phyloP scores from a whole-genome alignment of 92 coral and sea anemone species.

The Micromussa lordhowensis region DNA sequence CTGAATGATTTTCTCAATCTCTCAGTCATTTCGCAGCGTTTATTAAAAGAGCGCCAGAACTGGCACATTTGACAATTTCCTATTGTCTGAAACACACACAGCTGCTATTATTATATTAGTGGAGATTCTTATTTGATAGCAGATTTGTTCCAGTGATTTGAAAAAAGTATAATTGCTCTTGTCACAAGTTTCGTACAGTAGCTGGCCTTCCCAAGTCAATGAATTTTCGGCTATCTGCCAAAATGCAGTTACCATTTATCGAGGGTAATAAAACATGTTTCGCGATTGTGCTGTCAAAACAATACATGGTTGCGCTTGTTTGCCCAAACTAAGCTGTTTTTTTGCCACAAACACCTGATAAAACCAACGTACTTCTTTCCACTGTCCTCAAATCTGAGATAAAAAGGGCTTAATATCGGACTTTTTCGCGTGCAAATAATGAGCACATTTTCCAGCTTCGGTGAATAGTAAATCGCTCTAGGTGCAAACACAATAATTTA shows the following conservation, averaged over 20 bases:
- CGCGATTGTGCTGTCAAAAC: slow-evolving; percentile 35
- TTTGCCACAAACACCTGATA: slow-evolving; percentile 26
- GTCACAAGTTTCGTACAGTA: not conserved
- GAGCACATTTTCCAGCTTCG: not conserved
- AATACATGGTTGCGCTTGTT: slow-evolving; percentile 17
- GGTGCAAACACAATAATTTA: not conserved
- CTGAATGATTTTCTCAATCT: not conserved
- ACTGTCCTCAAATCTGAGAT: not conserved
- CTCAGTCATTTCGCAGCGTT: not conserved
- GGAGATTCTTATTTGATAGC: not conserved
- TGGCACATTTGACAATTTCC: slow-evolving; percentile 7
- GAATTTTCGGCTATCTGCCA: not conserved
- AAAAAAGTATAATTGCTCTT: not conserved
- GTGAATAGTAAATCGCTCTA: not conserved
- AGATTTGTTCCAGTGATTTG: not conserved
- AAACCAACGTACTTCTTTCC: slow-evolving; percentile 16
- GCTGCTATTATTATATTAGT: not conserved
- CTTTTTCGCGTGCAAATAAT: not conserved
- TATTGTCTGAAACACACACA: slow-evolving; percentile 11
- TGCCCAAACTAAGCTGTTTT: slow-evolving; percentile 48
- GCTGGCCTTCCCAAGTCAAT: not conserved
- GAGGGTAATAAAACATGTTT: not conserved
- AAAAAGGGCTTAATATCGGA: slow-evolving; percentile 8
- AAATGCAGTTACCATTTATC: not conserved
- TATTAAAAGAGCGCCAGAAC: slow-evolving; percentile 15